Percentiles rank a stretch among this genome's conserved stretches.
Evolutionary conservation across 1,140 invertebrate species (phyloP).

Genomic region (Drosophila albomicans): DNA sequence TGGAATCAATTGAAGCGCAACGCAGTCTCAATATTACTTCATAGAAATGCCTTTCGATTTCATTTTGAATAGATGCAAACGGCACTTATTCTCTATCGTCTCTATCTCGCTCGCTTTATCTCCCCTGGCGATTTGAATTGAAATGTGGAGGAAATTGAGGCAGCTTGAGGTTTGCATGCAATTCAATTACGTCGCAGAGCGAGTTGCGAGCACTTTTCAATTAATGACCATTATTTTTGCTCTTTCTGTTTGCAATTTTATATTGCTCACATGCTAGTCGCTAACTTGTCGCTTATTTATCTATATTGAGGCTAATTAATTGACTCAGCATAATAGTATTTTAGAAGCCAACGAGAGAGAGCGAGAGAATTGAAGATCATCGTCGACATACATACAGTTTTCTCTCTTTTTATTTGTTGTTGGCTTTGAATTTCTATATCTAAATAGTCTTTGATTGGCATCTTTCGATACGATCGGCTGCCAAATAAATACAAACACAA

Average conservation of each 20-base stretch:
- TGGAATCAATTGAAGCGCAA: conserved; percentile 45
- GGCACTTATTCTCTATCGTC: background rate
- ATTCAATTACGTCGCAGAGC: conserved; percentile 72
- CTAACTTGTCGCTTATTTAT: conserved; percentile 74
- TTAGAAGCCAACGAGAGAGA: background rate
- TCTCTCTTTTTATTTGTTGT: conserved; percentile 10
- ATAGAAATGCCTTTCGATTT: conserved; percentile 71
- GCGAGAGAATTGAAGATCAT: conserved; percentile 61
- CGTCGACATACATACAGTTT: conserved; percentile 29
- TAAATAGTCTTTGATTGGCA: conserved; percentile 43
- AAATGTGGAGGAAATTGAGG: background rate
- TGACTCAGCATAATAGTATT: conserved; percentile 56
- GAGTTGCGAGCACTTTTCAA: conserved; percentile 71
- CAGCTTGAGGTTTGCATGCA: conserved; percentile 65
- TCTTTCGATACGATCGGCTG: conserved; percentile 36
- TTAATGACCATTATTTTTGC: conserved; percentile 48
- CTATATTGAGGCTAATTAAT: conserved; percentile 69
- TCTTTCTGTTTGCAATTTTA: conserved; percentile 23
- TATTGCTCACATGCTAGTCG: conserved; percentile 51
- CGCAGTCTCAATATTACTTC: background rate
- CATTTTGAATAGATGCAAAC: conserved; percentile 38
- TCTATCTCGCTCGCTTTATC: background rate
- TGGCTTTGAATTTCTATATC: conserved; percentile 56
- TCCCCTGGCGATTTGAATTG: background rate
- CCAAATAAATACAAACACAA: conserved; percentile 53